Conservation (phyloP, 2,113 vertebrate genomes). For the Nothobranchius furzeri region DNA sequence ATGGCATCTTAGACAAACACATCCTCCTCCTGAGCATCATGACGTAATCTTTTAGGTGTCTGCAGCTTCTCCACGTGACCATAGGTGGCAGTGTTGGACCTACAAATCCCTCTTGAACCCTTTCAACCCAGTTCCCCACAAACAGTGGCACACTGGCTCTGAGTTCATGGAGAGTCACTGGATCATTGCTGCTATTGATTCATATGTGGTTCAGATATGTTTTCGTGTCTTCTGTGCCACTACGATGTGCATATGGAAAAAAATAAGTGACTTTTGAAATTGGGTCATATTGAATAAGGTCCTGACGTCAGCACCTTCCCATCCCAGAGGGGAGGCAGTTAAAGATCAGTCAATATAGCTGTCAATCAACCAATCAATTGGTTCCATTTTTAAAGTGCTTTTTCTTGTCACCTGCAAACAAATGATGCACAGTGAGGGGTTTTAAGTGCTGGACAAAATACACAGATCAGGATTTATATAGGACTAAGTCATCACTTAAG, state of each 20-base stretch:
- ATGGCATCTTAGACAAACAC: conserved; percentile 63
- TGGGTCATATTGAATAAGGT: conserved; percentile 40
- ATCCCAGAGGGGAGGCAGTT: conserved; percentile 39
- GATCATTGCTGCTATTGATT: conserved; percentile 69
- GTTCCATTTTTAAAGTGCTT: conserved; percentile 64
- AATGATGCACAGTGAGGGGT: conserved; percentile 4
- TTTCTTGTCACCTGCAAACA: conserved; percentile 29
- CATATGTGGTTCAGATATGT: conserved; percentile 42
- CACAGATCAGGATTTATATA: conserved; percentile 29
- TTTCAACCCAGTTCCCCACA: conserved; percentile 77
- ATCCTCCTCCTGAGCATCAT: conserved; percentile 63
- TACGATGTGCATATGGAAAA: conserved; percentile 33
- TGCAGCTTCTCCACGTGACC: conserved; percentile 25
- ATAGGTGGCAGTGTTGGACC: conserved; percentile 88
- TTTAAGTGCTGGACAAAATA: conserved; percentile 17
- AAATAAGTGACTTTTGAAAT: conserved; percentile 46
- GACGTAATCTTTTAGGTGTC: conserved; percentile 70
- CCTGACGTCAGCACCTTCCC: conserved; percentile 38
- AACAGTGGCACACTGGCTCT: conserved; percentile 36
- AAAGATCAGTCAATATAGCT: conserved; percentile 61
- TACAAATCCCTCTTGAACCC: conserved; percentile 26
- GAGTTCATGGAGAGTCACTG: conserved; percentile 77
- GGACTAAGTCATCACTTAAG: conserved; percentile 42
- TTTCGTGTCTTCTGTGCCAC: conserved; percentile 14
- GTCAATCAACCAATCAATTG: conserved; percentile 61